Conservation (phyloP, 1,140 invertebrate genomes). For the Cryptotermes secundus region DNA sequence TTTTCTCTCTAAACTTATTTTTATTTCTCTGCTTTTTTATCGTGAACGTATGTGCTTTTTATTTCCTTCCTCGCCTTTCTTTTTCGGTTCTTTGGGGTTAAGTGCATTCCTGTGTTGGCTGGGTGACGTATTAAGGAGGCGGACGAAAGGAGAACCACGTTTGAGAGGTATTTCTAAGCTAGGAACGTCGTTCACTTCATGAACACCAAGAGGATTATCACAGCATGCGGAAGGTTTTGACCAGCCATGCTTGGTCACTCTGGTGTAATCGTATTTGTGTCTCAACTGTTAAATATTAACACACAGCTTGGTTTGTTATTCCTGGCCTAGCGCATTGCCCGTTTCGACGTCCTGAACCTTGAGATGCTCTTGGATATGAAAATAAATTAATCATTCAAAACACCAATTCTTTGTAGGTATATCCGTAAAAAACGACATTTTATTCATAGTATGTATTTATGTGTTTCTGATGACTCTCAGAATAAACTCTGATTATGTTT, state of each 20-base stretch:
- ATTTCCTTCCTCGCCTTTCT: neutral
- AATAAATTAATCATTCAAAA: no score
- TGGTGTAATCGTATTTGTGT: no score
- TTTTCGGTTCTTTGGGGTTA: slow-evolving; percentile 7
- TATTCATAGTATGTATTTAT: no score
- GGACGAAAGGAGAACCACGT: neutral
- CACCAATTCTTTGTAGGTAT: no score
- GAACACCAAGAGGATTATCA: neutral
- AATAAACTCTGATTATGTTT: no score
- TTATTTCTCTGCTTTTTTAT: neutral
- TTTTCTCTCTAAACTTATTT: slow-evolving; percentile 8
- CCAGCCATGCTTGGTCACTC: neutral
- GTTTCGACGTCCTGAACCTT: no score
- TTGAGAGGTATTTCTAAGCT: neutral
- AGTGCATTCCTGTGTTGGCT: slow-evolving; percentile 8
- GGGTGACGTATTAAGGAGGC: neutral
- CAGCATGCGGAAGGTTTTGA: neutral
- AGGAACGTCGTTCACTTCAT: neutral
- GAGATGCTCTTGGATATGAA: no score
- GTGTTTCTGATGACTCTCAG: no score
- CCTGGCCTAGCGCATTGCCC: no score
- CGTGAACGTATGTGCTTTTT: slow-evolving; percentile 2
- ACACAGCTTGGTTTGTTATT: no score
- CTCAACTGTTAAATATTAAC: no score
- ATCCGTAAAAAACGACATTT: no score